These are phyloP conservation scores for Chrysopilus asiliformis DNA, from an alignment of 2,888 invertebrate species.

Conservation along the genomic window DNA sequence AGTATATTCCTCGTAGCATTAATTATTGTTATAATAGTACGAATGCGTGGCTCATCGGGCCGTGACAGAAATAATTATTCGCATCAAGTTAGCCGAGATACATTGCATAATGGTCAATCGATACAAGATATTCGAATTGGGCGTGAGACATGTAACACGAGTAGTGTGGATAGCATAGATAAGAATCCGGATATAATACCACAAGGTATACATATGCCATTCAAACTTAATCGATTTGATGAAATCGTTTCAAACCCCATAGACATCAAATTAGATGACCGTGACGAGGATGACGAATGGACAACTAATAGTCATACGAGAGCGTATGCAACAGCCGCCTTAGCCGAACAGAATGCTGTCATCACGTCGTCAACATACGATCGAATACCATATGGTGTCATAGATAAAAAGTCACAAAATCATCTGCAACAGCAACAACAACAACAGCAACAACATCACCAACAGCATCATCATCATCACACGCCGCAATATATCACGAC, in stretches of 20 bases:
- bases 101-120: conserved; percentile 30
- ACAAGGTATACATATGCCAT: conserved; percentile 26
- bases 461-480: conserved; percentile 21
- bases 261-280: conserved; percentile 25
- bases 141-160: conserved; percentile 31
- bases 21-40: conserved; percentile 40
- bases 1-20: conserved; percentile 41
- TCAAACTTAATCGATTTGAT: conserved; percentile 10
- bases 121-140: conserved; percentile 32
- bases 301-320: conserved; percentile 34
- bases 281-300: conserved; percentile 34
- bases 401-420: conserved; percentile 28
- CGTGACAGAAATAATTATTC: conserved; percentile 35
- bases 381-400: conserved; percentile 32
- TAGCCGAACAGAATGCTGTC: conserved; percentile 35
- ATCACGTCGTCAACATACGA: conserved; percentile 30
- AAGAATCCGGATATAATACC: conserved; percentile 38
- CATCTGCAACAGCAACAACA: conserved; percentile 18
- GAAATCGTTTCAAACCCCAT: conserved; percentile 8
- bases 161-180: conserved; percentile 35
- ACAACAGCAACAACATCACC: conserved; percentile 18
- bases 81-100: conserved; percentile 29
- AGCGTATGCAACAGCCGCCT: conserved; percentile 34
- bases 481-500: conserved; percentile 28
- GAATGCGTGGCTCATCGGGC: conserved; percentile 37